Conservation (phyloP, 2,888 invertebrate genomes). For the Acleris literana region DNA sequence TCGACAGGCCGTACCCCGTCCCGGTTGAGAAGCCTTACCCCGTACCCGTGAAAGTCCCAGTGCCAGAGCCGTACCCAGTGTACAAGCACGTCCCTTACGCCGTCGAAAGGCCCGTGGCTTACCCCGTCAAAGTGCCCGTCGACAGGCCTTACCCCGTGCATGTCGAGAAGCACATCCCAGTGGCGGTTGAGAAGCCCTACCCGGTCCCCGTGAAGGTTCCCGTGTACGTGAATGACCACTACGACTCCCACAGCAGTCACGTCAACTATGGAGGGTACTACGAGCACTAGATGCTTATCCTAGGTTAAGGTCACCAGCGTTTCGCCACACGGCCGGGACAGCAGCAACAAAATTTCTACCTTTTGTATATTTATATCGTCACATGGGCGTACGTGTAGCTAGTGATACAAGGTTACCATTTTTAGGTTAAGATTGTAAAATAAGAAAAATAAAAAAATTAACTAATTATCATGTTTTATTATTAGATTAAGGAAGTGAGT, state of each 20-base stretch:
- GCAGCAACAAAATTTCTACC: constrained; percentile 68
- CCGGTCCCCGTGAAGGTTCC: constrained; percentile 83
- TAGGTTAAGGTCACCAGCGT: constrained; percentile 56
- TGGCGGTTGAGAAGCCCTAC: constrained; percentile 81
- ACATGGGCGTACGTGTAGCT: constrained; percentile 73
- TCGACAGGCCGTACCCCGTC: constrained; percentile 85
- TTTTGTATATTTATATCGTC: constrained; percentile 71
- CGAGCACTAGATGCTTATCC: constrained; percentile 70
- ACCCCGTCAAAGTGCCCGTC: constrained; percentile 86
- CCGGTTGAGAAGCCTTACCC: constrained; percentile 79
- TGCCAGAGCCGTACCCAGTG: constrained; percentile 85
- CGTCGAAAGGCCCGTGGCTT: constrained; percentile 84
- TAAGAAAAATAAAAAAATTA: constrained; percentile 59
- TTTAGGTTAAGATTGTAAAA: constrained; percentile 76
- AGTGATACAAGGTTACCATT: constrained; percentile 82
- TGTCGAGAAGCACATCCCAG: constrained; percentile 74
- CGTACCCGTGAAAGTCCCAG: constrained; percentile 83
- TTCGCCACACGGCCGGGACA: constrained; percentile 77
- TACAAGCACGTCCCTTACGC: constrained; percentile 86
- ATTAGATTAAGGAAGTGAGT: constrained; percentile 41
- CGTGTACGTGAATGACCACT: constrained; percentile 58
- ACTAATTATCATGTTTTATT: constrained; percentile 54
- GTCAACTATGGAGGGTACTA: constrained; percentile 61
- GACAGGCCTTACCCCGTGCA: constrained; percentile 86
- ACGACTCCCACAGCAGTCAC: constrained; percentile 43